Percentiles rank a stretch among this genome's conserved stretches.
These are phyloP conservation scores for Amaurobius ferox DNA, from an alignment of 2,888 invertebrate species.

Conservation along the genomic window DNA sequence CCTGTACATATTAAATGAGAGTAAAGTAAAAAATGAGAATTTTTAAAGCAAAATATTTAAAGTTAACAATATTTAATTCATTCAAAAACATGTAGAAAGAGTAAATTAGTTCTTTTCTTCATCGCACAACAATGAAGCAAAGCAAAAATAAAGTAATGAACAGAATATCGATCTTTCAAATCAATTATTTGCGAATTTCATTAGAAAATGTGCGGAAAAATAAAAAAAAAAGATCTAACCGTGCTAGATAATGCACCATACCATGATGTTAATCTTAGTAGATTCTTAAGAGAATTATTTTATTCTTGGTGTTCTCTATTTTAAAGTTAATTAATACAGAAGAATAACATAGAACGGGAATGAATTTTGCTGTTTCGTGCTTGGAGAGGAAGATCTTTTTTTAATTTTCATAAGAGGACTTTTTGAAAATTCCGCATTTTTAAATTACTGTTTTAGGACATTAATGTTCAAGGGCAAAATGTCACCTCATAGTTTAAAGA, in stretches of 20 bases:
- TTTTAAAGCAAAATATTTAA: no score
- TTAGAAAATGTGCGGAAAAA: constrained; percentile 26
- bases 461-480: neutral
- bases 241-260: constrained; percentile 43
- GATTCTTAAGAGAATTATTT: constrained; percentile 48
- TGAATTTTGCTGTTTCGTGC: constrained; percentile 29
- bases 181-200: constrained; percentile 68
- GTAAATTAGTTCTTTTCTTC: constrained; percentile 15
- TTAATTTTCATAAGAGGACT: constrained; percentile 37
- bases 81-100: neutral
- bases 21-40: no score
- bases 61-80: neutral
- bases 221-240: constrained; percentile 17
- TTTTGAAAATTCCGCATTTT: neutral
- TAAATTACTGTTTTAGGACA: neutral
- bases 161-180: constrained; percentile 32
- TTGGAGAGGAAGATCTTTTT: constrained; percentile 31
- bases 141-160: constrained; percentile 58
- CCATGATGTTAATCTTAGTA: constrained; percentile 50
- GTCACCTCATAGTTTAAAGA: no score
- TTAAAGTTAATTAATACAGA: constrained; percentile 63
- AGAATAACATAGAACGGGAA: constrained; percentile 40
- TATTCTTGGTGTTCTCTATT: constrained; percentile 23
- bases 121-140: constrained; percentile 34
- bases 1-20: no score